Base-by-base conservation (phyloP, 1,140 invertebrate genomes). In the Cydia splendana region DNA sequence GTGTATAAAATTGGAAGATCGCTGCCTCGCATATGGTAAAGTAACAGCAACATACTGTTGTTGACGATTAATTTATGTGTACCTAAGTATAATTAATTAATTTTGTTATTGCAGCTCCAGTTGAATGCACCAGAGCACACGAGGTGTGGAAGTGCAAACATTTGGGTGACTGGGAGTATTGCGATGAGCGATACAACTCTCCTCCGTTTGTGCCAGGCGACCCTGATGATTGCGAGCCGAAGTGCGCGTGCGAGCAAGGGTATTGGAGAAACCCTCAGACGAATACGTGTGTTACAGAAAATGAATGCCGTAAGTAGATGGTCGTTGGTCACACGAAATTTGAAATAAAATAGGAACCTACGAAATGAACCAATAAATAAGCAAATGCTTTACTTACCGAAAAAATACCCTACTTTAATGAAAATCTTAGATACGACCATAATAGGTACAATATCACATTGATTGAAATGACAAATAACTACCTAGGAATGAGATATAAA, bases 111-210 rank as follows among this genome's bases (percentile, higher is more conserved):
- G n/a, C 51, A 85, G 84, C 82, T 65, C 82, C 82, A 45, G 79
- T 85, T 20, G 81, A 85, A n/a, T 88, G 85, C 42, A 84, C 82
- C 12, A 77, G 83, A 75, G 79, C 76, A 4, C 84, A 86, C 48
- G 85, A 88, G 78, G 77, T 78, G 28, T 88, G 77, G 7, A 13
- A 76, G 1, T 83, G 83, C 73, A 80, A 83, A 24, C 48, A 76
- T 15, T 65, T 75, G 0, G 87, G 85, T 51, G 77, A 82, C n/a
- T 78, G 78, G 7, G 85, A 88, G 13, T 48, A 48, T 5, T 88
- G 84, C 67, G 74, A 77, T 20, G 81, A 85, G 13, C n/a, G 67
- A 71, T 71, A 38, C n/a, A 71, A 71, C 34, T 45, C 67, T 4
- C 67, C 67, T 18, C 67, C 67, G 13, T 15, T 71, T 38, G n/a